Base-by-base conservation (phyloP, 2,797 vertebrate genomes). In the Oreonectes daqikongensis region DNA sequence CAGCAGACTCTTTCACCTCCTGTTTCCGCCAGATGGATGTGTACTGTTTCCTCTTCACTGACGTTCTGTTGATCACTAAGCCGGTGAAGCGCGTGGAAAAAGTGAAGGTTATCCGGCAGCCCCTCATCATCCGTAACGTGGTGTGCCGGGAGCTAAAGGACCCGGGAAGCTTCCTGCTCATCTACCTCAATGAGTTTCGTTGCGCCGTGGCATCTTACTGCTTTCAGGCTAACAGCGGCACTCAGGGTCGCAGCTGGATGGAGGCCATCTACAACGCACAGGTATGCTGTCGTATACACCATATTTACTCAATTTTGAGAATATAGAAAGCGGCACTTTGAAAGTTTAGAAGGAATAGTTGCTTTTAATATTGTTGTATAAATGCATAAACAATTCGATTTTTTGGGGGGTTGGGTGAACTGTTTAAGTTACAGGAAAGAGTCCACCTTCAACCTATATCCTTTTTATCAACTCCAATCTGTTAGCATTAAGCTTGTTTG, bases 11-110 rank as follows among this genome's bases (percentile, higher is more conserved):
- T 46, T 32, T 69, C 65, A 69, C 42, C 65, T 65, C 38, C 57
- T 65, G 40, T 60, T 61, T 60, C 63, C 52, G 52, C 6, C 79
- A 98, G 97, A 94, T 98, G 96, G 97, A 99, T 0, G 96, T 99
- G 57, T 94, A 98, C 85, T 98, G 97, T 81, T 96, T 98, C 89
- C 94, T 99, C 75, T 99, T 99, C 90, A 99, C 97, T 0, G 97
- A 99, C 84, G 88, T 97, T 78, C 92, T 99, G 86, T 91, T 99
- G 82, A 95, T 99, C 80, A 97, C 97, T 63, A 99, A 98, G 81
- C 89, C 96, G 0, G 95, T 96, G 75, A 98, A 97, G 88, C 93
- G 95, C 72, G 93, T 94, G 0, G 97, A 99, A 87, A 95, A 95
- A 74, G 94, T 97, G 5, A 97, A 96, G 81, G 90, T 98, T 70